Conservation (phyloP, 2,113 vertebrate genomes). For the Rallus limicola region DNA sequence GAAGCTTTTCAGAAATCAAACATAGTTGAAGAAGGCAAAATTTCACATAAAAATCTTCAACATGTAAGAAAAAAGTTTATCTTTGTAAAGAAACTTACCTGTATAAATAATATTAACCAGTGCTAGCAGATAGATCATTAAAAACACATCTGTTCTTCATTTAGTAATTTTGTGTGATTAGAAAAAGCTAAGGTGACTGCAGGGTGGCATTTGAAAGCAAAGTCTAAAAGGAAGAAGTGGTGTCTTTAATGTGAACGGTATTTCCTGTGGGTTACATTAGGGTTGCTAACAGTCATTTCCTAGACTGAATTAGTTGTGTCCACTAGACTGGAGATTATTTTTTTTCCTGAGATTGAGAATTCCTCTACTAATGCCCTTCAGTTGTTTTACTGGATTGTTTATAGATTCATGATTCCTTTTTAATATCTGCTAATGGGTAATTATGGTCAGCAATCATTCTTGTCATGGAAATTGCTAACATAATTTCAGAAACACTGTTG, state of each 20-base stretch:
- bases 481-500: slow-evolving; percentile 7
- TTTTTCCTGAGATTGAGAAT: slow-evolving; percentile 28
- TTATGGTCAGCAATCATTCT: slow-evolving; percentile 15
- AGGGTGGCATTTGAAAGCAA: background rate
- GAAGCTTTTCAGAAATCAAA: background rate
- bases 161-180: background rate
- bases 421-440: slow-evolving; percentile 40
- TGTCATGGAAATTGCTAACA: background rate
- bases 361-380: slow-evolving; percentile 13
- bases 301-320: background rate
- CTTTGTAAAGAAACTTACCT: background rate
- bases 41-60: background rate
- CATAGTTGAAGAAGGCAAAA: background rate
- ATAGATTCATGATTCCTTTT: slow-evolving; percentile 22
- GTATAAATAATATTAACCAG: background rate
- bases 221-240: background rate
- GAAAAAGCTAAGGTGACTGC: background rate
- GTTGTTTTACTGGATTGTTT: slow-evolving; percentile 14
- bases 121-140: background rate
- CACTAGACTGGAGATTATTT: background rate
- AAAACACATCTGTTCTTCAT: background rate
- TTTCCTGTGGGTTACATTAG: background rate
- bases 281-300: background rate
- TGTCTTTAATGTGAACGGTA: background rate
- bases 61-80: background rate